These are phyloP conservation scores for Artibeus jamaicensis DNA, from an alignment of 2,797 vertebrate species.

Conservation along the genomic window DNA sequence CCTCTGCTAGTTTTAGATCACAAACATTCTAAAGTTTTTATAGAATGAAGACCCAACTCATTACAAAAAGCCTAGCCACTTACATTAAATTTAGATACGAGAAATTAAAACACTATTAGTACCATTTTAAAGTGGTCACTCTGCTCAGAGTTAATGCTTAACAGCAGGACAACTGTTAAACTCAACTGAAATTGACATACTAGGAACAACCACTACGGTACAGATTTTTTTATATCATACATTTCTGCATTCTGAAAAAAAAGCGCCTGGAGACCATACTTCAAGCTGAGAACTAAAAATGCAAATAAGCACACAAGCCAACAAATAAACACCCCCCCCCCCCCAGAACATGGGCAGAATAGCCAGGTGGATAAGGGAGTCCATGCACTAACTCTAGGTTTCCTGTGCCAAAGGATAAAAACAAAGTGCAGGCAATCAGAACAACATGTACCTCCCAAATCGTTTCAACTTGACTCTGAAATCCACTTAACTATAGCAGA, in stretches of 20 bases:
- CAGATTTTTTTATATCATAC: neutral
- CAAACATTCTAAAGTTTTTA: neutral
- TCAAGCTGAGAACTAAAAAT: slow-evolving; percentile 12
- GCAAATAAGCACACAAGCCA: neutral
- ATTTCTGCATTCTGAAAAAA: neutral
- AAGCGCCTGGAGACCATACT: neutral
- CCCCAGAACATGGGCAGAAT: neutral
- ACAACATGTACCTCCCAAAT: neutral
- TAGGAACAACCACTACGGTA: neutral
- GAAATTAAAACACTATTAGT: neutral
- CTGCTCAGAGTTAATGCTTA: neutral
- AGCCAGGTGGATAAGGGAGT: neutral
- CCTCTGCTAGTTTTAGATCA: neutral
- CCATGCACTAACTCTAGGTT: neutral
- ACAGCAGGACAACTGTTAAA: neutral
- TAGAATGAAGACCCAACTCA: neutral
- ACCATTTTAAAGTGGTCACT: neutral
- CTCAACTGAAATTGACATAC: neutral
- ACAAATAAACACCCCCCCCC: neutral
- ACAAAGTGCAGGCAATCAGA: neutral
- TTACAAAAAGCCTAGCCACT: neutral
- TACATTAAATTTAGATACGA: neutral
- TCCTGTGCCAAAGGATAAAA: neutral
- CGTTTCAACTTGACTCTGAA: neutral
- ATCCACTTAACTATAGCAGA: neutral